Evolutionary conservation across 2,797 vertebrate species (phyloP), one percentile per base, ranked within the genome.

Genomic region (Ctenopoma multispine): DNA sequence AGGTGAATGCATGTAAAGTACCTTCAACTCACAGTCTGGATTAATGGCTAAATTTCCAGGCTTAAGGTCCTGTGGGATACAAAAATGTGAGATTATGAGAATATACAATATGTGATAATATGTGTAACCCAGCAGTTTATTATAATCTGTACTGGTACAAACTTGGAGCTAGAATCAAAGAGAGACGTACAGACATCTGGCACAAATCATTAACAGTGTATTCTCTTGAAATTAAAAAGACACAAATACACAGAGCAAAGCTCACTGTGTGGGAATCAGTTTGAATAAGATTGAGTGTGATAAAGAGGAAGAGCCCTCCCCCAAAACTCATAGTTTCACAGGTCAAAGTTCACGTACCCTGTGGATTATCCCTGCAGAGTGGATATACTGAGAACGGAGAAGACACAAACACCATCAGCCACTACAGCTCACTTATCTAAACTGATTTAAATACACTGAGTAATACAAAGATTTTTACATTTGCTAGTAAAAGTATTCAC

Each of bases 11-110:
- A 31, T 31, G 24, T 24, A 24, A 24, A 34, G 36, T 38, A 98
- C 98, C 97, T 99, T 99, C 58, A 99, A 82, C 80, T 99, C 97
- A 87, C 98, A 99, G 90, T 99, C 97, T 55, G 97, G 96, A 5
- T 99, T 99, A 71, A 99, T 96, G 4, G 97, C 97, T 75, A 99
- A 83, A 83, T 99, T 99, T 61, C 98, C 95, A 21, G 98, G 98
- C 89, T 99, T 99, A 41, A 99, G 95, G 86, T 99, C 98, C 98
- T 99, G 86, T 18, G 44, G 47, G 40, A 46, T 27, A 57, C 3
- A 66, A 54, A 64, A 5, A 36, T 15, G 17, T 44, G 1, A 44
- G 41, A 44, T 44, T 17, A 44, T 9, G 41, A 56, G 38, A 27
- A 47, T 4, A 27, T 29, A 27, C 15, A 47, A 10, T 7, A 4